Conservation (phyloP, 2,797 vertebrate species). For the Phataginus tetradactyla region DNA sequence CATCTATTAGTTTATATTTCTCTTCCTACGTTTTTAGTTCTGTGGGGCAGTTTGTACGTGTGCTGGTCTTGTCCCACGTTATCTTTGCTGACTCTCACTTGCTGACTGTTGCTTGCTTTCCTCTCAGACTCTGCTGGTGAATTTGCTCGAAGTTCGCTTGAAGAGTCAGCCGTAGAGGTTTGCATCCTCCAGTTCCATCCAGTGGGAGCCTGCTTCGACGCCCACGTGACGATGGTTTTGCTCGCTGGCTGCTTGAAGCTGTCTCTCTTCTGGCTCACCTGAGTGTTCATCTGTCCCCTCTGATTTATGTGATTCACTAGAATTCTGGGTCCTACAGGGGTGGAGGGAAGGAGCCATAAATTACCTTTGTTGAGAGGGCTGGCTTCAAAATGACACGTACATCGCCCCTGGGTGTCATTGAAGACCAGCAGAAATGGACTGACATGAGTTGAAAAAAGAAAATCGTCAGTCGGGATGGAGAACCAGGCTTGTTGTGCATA, state of each 20-base stretch:
- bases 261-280: not conserved
- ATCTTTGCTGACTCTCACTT: not conserved
- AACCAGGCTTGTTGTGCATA: not conserved
- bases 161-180: not conserved
- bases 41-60: not conserved
- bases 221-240: not conserved
- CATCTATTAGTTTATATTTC: not conserved
- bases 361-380: not conserved
- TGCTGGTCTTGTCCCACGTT: not conserved
- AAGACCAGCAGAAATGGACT: slow-evolving; percentile 35
- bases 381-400: not conserved
- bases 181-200: not conserved
- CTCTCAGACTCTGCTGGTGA: not conserved
- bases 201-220: not conserved
- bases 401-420: not conserved
- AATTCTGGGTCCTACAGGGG: not conserved
- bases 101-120: not conserved
- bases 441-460: not conserved
- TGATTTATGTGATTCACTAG: not conserved
- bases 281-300: not conserved
- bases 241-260: not conserved
- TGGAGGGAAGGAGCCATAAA: not conserved
- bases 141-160: not conserved
- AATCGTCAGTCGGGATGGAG: not conserved
- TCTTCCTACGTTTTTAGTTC: not conserved